Conservation (phyloP, 2,888 invertebrate species). For the Willowsia nigromaculata region DNA sequence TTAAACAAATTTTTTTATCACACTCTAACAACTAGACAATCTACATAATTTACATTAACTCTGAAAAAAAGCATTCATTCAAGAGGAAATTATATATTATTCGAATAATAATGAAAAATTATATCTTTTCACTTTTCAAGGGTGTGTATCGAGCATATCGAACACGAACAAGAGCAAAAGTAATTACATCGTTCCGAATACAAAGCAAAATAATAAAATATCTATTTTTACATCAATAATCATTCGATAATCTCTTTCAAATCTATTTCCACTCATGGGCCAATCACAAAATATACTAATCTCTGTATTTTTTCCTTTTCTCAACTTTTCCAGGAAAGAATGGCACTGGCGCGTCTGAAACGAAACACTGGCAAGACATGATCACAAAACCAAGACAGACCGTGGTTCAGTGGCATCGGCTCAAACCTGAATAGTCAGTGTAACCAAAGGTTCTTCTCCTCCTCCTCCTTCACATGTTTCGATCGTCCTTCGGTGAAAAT, state of each 20-base stretch:
- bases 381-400: constrained; percentile 97
- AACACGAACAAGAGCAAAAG: constrained; percentile 53
- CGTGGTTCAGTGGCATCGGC: constrained; percentile 97
- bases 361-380: constrained; percentile 99
- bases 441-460: constrained; percentile 24
- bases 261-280: not conserved
- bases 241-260: not conserved
- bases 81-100: not conserved
- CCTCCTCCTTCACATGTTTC: constrained; percentile 47
- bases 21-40: constrained; percentile 15
- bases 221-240: not conserved
- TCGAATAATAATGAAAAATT: constrained; percentile 25
- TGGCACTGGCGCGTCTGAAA: constrained; percentile 96
- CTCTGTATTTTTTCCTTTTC: constrained; percentile 6
- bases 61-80: constrained; percentile 15
- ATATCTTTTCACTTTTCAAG: constrained; percentile 43
- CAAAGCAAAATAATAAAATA: constrained; percentile 32
- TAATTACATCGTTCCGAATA: constrained; percentile 36
- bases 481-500: constrained; percentile 64
- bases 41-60: not conserved
- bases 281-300: not conserved
- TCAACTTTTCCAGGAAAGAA: constrained; percentile 89
- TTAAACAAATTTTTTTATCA: not conserved
- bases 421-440: constrained; percentile 90
- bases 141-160: constrained; percentile 53